Percentiles rank a stretch among this genome's conserved stretches.
These are phyloP conservation scores for Halichoeres trimaculatus DNA, from an alignment of 2,113 vertebrate species.

Conservation along the genomic window DNA sequence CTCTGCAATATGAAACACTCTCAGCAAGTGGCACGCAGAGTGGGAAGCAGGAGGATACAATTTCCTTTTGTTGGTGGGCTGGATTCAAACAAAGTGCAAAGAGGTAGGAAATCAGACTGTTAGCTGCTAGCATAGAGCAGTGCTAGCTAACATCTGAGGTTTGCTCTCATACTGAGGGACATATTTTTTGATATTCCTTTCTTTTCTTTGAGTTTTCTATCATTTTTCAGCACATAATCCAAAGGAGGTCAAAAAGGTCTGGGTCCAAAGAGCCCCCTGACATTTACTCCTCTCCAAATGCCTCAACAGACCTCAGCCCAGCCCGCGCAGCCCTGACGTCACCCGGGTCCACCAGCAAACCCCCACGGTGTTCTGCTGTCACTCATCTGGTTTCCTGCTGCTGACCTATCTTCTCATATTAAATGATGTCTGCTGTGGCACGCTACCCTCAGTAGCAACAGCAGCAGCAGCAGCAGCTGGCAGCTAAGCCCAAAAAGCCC, in stretches of 20 bases:
- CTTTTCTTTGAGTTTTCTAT: neutral
- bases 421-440: conserved; percentile 26
- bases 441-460: conserved; percentile 25
- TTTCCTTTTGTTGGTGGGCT: neutral
- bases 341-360: neutral
- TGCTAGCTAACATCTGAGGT: no score
- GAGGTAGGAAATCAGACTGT: no score
- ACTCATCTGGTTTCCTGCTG: conserved; percentile 25
- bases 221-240: neutral
- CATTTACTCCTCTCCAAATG: conserved; percentile 10
- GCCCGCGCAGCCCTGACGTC: conserved; percentile 14
- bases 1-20: neutral
- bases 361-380: conserved; percentile 26
- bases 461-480: conserved; percentile 47
- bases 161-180: no score
- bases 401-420: conserved; percentile 40
- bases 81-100: no score
- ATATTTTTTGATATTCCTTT: neutral
- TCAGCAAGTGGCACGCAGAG: neutral
- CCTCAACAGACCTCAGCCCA: neutral
- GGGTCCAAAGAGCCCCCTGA: neutral
- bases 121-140: no score
- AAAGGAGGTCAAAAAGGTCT: neutral
- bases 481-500: conserved; percentile 36
- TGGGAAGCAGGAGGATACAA: neutral